Percentiles rank a stretch among this genome's conserved stretches.
These are phyloP conservation scores for Saturnia japonica DNA, from an alignment of 2,888 invertebrate genomes.

Conservation along the genomic window DNA sequence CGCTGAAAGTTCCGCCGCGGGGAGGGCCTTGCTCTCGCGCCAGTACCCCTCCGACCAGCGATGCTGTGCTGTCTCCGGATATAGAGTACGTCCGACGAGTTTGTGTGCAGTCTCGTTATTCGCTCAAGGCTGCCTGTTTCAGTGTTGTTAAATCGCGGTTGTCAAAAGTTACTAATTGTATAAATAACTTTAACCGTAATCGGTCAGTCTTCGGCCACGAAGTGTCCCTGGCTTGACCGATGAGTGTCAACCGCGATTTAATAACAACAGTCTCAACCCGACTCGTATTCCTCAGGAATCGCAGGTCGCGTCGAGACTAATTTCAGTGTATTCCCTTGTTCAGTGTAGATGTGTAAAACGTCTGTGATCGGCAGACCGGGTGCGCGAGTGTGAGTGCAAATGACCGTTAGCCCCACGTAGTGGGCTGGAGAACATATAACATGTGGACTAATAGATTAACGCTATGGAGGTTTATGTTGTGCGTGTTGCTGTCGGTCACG, in stretches of 20 bases:
- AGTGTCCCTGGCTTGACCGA: slow-evolving; percentile 10
- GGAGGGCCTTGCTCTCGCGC: slow-evolving; percentile 58
- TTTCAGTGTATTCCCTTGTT: slow-evolving; percentile 46
- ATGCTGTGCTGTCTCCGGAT: slow-evolving; percentile 83
- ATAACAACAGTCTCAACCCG: slow-evolving; percentile 55
- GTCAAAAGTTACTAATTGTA: slow-evolving; percentile 44
- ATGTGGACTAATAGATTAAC: slow-evolving; percentile 79
- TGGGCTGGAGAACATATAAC: slow-evolving; percentile 70
- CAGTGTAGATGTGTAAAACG: slow-evolving; percentile 71
- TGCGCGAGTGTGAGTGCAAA: slow-evolving; percentile 81
- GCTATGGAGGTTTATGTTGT: slow-evolving; percentile 79
- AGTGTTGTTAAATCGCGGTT: slow-evolving; percentile 70
- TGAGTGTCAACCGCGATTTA: slow-evolving; percentile 49
- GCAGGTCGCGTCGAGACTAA: slow-evolving; percentile 53
- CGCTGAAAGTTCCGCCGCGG: slow-evolving; percentile 63
- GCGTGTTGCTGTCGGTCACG: slow-evolving; percentile 71
- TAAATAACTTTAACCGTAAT: slow-evolving; percentile 26
- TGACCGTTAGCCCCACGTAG: slow-evolving; percentile 75
- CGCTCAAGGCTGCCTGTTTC: slow-evolving; percentile 50
- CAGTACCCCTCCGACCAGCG: slow-evolving; percentile 83
- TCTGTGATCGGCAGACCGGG: slow-evolving; percentile 72
- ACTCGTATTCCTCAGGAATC: slow-evolving; percentile 64
- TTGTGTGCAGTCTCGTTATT: slow-evolving; percentile 62
- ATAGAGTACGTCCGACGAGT: slow-evolving; percentile 75
- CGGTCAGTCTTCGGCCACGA: slow-evolving; percentile 19